Evolutionary conservation across 1,140 invertebrate species (phyloP).

Genomic region (roundworm (Caenorhabditis elegans)): DNA sequence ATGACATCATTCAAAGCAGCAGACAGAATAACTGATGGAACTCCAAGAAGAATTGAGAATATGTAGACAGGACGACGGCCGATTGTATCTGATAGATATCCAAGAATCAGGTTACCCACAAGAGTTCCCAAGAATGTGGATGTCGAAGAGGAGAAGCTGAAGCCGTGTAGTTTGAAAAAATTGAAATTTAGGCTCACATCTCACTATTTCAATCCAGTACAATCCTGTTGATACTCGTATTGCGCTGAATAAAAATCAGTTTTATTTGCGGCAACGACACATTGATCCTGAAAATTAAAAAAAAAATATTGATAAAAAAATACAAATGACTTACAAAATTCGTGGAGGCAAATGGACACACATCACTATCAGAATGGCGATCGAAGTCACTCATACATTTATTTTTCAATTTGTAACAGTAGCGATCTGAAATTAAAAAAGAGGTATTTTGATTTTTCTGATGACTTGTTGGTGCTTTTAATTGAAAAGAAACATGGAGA

Average conservation of each 20-base stretch:
- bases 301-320: too few relatives aligned
- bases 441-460: too few relatives aligned
- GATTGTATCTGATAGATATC: neutral
- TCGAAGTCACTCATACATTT: neutral
- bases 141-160: conserved; percentile 13
- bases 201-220: neutral
- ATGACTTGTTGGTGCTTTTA: too few relatives aligned
- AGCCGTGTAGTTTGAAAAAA: too few relatives aligned
- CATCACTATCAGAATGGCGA: neutral
- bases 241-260: neutral
- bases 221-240: conserved; percentile 21
- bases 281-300: neutral
- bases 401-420: conserved; percentile 14
- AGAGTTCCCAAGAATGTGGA: neutral
- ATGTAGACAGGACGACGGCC: neutral
- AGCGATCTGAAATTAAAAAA: neutral
- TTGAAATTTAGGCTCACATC: too few relatives aligned
- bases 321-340: neutral
- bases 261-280: neutral
- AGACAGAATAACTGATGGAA: neutral
- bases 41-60: neutral
- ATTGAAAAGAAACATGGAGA: too few relatives aligned
- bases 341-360: neutral
- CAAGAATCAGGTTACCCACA: neutral
- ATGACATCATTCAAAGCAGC: neutral